A percentile compares a stretch with the other conserved stretches of the same genome.
Evolutionary conservation across 2,888 invertebrate species (phyloP).

Genomic region (Ceraclea dissimilis): DNA sequence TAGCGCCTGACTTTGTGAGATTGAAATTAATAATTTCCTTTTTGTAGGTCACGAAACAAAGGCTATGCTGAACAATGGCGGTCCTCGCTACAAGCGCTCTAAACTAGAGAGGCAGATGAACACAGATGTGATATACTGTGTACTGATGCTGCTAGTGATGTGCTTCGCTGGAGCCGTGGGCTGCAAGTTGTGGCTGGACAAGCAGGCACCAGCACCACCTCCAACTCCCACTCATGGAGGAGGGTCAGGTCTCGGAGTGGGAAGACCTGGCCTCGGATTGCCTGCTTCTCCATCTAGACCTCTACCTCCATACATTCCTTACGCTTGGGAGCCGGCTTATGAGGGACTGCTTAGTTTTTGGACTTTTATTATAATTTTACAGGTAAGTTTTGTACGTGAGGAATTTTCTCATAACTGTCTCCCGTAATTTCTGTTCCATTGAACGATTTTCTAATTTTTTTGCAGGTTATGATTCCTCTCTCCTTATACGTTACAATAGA

Average conservation of each 20-base stretch:
- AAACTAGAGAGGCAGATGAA: slow-evolving; percentile 91
- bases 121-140: slow-evolving; percentile 93
- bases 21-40: neutral
- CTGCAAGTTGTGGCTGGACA: slow-evolving; percentile 77
- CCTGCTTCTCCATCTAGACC: slow-evolving; percentile 32
- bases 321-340: slow-evolving; percentile 52
- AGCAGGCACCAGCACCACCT: slow-evolving; percentile 26
- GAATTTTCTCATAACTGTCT: slow-evolving; percentile 16
- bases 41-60: slow-evolving; percentile 86
- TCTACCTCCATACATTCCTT: slow-evolving; percentile 61
- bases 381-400: too few relatives aligned
- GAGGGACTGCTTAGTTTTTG: slow-evolving; percentile 87
- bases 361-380: slow-evolving; percentile 92
- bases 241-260: neutral
- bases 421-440: neutral
- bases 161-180: slow-evolving; percentile 89
- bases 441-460: slow-evolving; percentile 21
- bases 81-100: slow-evolving; percentile 89
- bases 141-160: slow-evolving; percentile 79
- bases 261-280: slow-evolving; percentile 7
- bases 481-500: slow-evolving; percentile 96
- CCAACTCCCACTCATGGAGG: slow-evolving; percentile 13
- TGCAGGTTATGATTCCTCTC: slow-evolving; percentile 88
- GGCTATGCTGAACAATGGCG: slow-evolving; percentile 95
- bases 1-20: neutral